Conservation (phyloP, 2,888 invertebrate genomes). For the Drosophila anomalata region DNA sequence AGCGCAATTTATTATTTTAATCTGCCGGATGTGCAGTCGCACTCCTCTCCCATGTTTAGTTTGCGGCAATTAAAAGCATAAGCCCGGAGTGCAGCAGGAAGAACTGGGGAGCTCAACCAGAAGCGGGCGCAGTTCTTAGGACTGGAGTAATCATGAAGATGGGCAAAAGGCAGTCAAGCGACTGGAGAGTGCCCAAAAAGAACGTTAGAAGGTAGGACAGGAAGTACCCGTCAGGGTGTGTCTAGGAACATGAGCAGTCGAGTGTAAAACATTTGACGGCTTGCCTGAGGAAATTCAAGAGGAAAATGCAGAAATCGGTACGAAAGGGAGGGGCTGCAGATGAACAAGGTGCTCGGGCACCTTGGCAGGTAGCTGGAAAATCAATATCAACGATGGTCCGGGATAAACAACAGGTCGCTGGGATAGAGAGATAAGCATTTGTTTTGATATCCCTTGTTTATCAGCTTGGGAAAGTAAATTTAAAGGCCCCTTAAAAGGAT, state of each 20-base stretch:
- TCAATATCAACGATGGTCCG: constrained; percentile 39
- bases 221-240: constrained; percentile 56
- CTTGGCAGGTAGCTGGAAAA: constrained; percentile 39
- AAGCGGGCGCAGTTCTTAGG: constrained; percentile 33
- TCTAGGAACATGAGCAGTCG: constrained; percentile 68
- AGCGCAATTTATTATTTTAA: constrained; percentile 63
- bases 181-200: constrained; percentile 58
- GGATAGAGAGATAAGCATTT: constrained; percentile 47
- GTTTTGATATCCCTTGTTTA: constrained; percentile 22
- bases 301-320: constrained; percentile 41
- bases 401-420: constrained; percentile 45
- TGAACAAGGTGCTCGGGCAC: no score
- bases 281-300: constrained; percentile 22
- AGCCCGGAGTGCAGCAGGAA: constrained; percentile 50
- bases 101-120: constrained; percentile 27
- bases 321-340: background rate
- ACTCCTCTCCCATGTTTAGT: constrained; percentile 23
- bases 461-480: constrained; percentile 41
- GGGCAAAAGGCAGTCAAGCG: constrained; percentile 65
- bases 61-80: constrained; percentile 56
- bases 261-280: constrained; percentile 71
- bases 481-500: constrained; percentile 56
- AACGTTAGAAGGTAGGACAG: constrained; percentile 57
- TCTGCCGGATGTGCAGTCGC: constrained; percentile 69
- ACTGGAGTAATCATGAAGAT: constrained; percentile 1